Conservation (phyloP, 2,113 vertebrate genomes). For the Petrocephalus zakoni region DNA sequence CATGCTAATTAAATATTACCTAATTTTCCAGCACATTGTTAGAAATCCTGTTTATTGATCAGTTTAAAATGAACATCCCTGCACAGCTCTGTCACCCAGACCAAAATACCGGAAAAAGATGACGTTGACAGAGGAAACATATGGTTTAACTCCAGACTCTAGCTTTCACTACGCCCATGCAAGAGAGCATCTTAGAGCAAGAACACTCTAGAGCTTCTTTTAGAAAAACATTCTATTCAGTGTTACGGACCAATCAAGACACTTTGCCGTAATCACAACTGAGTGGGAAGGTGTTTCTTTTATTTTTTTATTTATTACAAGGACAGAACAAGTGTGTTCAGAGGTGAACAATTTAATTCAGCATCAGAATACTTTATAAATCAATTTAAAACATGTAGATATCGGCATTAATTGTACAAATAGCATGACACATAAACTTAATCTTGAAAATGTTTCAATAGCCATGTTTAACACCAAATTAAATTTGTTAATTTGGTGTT, state of each 20-base stretch:
- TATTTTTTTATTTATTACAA: not conserved
- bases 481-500: not conserved
- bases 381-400: not conserved
- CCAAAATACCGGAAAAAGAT: not conserved
- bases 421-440: not conserved
- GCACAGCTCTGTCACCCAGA: not conserved
- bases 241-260: not conserved
- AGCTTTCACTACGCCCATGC: not conserved
- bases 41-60: not conserved
- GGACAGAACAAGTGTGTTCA: not conserved
- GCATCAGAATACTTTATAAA: not conserved
- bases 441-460: not conserved
- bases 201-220: not conserved
- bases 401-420: not conserved
- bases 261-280: not conserved
- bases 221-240: not conserved
- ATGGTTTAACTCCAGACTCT: not conserved
- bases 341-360: not conserved
- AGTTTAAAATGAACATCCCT: not conserved
- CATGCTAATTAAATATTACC: not conserved
- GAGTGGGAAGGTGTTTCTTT: not conserved
- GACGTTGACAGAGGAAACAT: not conserved
- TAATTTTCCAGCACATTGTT: not conserved
- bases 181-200: not conserved
- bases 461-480: not conserved